A percentile compares a stretch with the other conserved stretches of the same genome.
Evolutionary conservation across 2,888 invertebrate species (phyloP).

Genomic region (Stenodema calcarata): DNA sequence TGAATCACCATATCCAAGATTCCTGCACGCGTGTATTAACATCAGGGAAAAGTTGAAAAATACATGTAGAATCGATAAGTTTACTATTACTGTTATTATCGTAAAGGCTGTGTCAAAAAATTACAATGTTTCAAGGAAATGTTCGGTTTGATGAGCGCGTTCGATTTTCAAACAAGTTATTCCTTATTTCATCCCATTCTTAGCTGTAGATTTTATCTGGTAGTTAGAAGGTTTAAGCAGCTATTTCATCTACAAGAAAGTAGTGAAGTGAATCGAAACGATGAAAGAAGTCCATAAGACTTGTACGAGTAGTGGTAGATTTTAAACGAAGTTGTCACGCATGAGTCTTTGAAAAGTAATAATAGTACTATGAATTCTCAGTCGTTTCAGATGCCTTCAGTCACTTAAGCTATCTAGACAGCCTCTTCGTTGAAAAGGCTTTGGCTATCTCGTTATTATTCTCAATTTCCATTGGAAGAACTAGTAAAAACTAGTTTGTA

Average conservation of each 20-base stretch:
- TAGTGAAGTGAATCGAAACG: not conserved
- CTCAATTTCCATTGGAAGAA: not conserved
- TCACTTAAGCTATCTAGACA: constrained; percentile 14
- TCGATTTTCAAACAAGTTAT: not conserved
- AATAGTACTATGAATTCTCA: constrained; percentile 14
- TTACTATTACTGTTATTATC: constrained; percentile 35
- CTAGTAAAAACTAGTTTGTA: not conserved
- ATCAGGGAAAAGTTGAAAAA: not conserved
- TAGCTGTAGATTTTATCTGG: constrained; percentile 10
- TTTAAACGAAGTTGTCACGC: not conserved
- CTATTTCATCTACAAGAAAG: constrained; percentile 12
- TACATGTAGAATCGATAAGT: constrained; percentile 20
- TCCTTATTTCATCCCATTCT: not conserved
- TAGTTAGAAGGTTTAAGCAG: constrained; percentile 5
- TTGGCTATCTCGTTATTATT: not conserved
- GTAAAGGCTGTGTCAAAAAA: constrained; percentile 45
- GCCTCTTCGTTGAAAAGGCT: not conserved
- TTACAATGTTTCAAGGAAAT: not conserved
- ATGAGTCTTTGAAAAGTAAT: not conserved
- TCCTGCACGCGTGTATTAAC: constrained; percentile 26
- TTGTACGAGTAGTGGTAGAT: not conserved
- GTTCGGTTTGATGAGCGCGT: constrained; percentile 20
- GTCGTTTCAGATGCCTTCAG: constrained; percentile 43
- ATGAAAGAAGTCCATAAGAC: not conserved
- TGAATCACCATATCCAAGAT: constrained; percentile 36